Percentiles rank a stretch among this genome's conserved stretches.
Conservation (phyloP, 1,140 invertebrate species). For the Eriosoma lanigerum region DNA sequence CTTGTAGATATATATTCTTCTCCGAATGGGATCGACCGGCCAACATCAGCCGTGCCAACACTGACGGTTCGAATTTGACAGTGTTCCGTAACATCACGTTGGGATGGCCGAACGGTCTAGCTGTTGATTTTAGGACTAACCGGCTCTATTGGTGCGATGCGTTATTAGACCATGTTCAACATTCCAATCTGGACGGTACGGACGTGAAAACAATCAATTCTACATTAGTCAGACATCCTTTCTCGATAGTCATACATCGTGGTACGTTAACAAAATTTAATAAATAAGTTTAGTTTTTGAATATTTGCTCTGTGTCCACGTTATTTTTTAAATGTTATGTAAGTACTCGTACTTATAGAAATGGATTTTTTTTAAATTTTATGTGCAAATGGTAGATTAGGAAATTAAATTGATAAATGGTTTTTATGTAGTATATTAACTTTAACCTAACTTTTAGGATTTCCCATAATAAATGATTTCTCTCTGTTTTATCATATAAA, state of each 20-base stretch:
- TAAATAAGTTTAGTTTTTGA: no score
- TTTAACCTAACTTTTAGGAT: no score
- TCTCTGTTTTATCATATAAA: no score
- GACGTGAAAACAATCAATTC: constrained; percentile 91
- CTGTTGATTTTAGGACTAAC: constrained; percentile 85
- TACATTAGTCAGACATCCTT: constrained; percentile 87
- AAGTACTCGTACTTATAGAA: no score
- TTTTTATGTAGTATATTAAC: no score
- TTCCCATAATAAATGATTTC: no score
- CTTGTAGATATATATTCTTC: constrained; percentile 82
- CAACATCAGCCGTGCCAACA: constrained; percentile 87
- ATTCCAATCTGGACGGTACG: constrained; percentile 89
- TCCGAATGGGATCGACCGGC: constrained; percentile 96
- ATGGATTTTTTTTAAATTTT: no score
- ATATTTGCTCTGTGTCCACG: no score
- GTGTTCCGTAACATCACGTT: constrained; percentile 91
- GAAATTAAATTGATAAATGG: no score
- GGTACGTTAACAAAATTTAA: constrained; percentile 58
- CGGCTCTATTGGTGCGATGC: constrained; percentile 95
- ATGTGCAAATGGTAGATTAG: no score
- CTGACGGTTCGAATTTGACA: constrained; percentile 81
- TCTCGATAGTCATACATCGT: constrained; percentile 90
- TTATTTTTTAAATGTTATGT: no score
- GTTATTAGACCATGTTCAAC: constrained; percentile 91
- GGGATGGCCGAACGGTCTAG: constrained; percentile 94